These are phyloP conservation scores for Teleopsis dalmanni DNA, from an alignment of 1,140 invertebrate species.

Conservation along the genomic window DNA sequence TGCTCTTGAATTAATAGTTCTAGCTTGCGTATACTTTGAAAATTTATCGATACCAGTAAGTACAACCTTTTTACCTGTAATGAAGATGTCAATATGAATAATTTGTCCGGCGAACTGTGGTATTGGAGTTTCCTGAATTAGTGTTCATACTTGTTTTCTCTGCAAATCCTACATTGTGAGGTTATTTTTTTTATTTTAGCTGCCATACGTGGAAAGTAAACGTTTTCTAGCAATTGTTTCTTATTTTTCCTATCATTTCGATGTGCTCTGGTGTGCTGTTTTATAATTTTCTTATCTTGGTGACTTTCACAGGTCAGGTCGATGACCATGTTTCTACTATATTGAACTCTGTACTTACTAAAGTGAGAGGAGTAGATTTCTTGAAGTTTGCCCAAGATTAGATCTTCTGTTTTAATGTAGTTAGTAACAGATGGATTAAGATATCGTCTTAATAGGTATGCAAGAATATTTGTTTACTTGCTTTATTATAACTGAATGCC, in stretches of 20 bases:
- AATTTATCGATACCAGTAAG: slow-evolving; percentile 11
- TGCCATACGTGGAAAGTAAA: slow-evolving; percentile 8
- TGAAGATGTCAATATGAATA: slow-evolving; percentile 10
- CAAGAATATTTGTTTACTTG: too few relatives aligned
- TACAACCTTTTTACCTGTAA: slow-evolving; percentile 3
- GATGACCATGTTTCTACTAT: too few relatives aligned
- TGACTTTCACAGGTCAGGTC: too few relatives aligned
- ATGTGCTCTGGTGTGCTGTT: slow-evolving; percentile 8
- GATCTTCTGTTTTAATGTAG: too few relatives aligned
- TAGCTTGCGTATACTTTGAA: slow-evolving; percentile 7
- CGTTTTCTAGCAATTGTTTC: slow-evolving; percentile 6
- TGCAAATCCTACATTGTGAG: slow-evolving; percentile 6
- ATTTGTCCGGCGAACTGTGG: slow-evolving; percentile 9
- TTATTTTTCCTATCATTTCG: slow-evolving; percentile 8
- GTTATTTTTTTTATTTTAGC: slow-evolving; percentile 9
- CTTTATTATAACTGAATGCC: too few relatives aligned
- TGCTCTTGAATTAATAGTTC: not conserved
- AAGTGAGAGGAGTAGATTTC: too few relatives aligned
- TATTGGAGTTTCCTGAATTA: slow-evolving; percentile 4
- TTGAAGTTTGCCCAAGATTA: too few relatives aligned
- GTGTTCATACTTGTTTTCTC: slow-evolving; percentile 10
- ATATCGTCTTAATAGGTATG: too few relatives aligned
- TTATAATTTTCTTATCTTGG: slow-evolving; percentile 9
- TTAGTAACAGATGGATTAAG: too few relatives aligned
- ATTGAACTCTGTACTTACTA: too few relatives aligned